A percentile compares a stretch with the other conserved stretches of the same genome.
phyloP scores from a whole-genome alignment of 2,113 vertebrate species.

The Pomatorhinus ruficollis region DNA sequence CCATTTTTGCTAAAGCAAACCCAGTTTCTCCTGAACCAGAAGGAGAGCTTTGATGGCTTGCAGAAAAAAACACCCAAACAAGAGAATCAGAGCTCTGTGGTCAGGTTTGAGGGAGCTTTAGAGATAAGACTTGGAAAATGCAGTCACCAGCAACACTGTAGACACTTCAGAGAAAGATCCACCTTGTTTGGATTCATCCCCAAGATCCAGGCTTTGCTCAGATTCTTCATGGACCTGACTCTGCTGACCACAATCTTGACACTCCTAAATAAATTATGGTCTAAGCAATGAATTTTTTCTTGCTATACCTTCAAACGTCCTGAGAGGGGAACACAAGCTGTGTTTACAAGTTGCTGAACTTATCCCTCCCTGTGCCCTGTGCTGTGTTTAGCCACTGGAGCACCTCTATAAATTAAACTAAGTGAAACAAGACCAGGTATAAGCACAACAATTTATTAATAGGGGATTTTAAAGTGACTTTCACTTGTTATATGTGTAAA shows the following conservation, averaged over 20 bases:
- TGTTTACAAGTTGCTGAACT: background rate
- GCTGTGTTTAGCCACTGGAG: background rate
- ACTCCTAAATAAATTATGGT: background rate
- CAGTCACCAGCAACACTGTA: background rate
- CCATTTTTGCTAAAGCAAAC: background rate
- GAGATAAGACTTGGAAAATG: background rate
- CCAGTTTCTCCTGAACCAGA: background rate
- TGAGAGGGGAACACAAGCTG: background rate
- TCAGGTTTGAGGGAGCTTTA: background rate
- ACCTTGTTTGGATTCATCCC: background rate
- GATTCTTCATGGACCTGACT: background rate
- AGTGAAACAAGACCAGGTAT: background rate
- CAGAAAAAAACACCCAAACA: background rate
- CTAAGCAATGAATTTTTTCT: background rate
- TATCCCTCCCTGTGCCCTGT: background rate
- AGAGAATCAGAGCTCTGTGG: background rate
- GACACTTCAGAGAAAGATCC: background rate
- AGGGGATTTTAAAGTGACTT: background rate
- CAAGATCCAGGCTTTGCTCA: background rate
- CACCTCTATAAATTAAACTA: background rate
- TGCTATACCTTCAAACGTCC: background rate
- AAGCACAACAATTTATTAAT: background rate
- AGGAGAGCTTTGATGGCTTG: background rate
- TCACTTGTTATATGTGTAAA: background rate
- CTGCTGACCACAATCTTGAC: background rate